Conservation (phyloP, 2,797 vertebrate species). For the Hemitrygon akajei region DNA sequence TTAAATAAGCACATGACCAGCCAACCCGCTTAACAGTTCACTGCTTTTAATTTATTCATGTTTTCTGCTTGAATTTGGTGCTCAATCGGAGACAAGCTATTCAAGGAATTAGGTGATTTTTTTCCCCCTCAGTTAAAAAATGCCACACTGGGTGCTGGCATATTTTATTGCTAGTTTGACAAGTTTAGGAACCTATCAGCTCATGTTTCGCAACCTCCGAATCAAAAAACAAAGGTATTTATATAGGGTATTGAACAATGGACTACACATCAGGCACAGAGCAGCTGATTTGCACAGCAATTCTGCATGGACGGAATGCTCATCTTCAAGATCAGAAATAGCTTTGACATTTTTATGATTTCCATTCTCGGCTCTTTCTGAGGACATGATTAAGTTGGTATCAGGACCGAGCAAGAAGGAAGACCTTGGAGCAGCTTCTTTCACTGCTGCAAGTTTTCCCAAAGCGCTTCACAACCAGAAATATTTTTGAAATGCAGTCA, state of each 20-base stretch:
- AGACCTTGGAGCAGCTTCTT: background rate
- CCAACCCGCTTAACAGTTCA: background rate
- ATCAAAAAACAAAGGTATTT: background rate
- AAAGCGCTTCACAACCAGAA: background rate
- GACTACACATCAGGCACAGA: background rate
- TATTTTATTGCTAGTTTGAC: background rate
- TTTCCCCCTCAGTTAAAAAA: background rate
- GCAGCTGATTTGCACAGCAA: background rate
- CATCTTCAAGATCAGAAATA: background rate
- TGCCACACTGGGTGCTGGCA: background rate
- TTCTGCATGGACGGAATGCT: background rate
- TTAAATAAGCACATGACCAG: conserved; percentile 11
- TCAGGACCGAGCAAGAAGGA: background rate
- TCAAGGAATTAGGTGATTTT: background rate
- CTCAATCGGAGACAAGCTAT: background rate
- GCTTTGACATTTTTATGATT: background rate
- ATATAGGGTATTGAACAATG: background rate
- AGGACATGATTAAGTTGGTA: background rate
- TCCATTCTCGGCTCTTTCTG: background rate
- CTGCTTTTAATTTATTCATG: conserved; percentile 21
- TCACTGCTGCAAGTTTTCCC: background rate
- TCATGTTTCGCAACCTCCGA: background rate
- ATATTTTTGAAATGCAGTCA: background rate
- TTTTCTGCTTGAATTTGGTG: background rate
- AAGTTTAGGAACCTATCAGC: background rate